A percentile compares a stretch with the other conserved stretches of the same genome.
Conservation (phyloP, 35 echinoderm and acorn worm genomes). For the Acanthaster planci region DNA sequence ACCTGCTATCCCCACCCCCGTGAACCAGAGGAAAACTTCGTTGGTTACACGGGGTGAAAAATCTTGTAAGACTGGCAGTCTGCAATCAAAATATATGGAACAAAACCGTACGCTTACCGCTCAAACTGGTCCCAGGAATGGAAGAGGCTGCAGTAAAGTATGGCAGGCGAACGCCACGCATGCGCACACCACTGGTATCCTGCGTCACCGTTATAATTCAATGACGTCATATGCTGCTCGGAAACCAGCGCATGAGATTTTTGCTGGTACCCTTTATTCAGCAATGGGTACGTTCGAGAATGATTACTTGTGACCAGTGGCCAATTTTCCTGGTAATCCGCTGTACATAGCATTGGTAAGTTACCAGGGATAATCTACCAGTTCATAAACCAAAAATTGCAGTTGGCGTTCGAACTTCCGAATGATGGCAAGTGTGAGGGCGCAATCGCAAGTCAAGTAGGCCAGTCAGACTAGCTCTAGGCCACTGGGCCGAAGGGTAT, state of each 20-base stretch:
- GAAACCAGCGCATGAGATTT: neutral
- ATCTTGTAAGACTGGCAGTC: conserved; percentile 12
- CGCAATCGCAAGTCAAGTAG: too few species aligned
- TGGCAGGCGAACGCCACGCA: conserved; percentile 13
- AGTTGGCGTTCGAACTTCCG: too few species aligned
- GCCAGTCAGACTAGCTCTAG: too few species aligned
- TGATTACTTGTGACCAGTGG: too few species aligned
- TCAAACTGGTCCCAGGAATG: neutral
- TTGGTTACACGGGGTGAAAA: neutral
- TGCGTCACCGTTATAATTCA: conserved; percentile 9
- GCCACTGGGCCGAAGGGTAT: too few species aligned
- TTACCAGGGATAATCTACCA: too few species aligned
- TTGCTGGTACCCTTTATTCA: conserved; percentile 20
- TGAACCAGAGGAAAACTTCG: too few species aligned
- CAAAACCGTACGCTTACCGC: neutral
- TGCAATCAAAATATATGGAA: conserved; percentile 3
- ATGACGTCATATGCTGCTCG: conserved; percentile 13
- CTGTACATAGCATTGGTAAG: too few species aligned
- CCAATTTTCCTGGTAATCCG: too few species aligned
- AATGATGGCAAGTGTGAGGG: too few species aligned
- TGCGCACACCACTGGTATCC: conserved; percentile 30
- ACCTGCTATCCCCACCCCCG: neutral
- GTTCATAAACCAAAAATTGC: too few species aligned
- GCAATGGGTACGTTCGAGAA: too few species aligned
- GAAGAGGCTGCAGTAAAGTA: conserved; percentile 8